A percentile compares a stretch with the other conserved stretches of the same genome.
These are phyloP conservation scores for Condylura cristata DNA, from an alignment of 2,113 vertebrate genomes.

Conservation along the genomic window DNA sequence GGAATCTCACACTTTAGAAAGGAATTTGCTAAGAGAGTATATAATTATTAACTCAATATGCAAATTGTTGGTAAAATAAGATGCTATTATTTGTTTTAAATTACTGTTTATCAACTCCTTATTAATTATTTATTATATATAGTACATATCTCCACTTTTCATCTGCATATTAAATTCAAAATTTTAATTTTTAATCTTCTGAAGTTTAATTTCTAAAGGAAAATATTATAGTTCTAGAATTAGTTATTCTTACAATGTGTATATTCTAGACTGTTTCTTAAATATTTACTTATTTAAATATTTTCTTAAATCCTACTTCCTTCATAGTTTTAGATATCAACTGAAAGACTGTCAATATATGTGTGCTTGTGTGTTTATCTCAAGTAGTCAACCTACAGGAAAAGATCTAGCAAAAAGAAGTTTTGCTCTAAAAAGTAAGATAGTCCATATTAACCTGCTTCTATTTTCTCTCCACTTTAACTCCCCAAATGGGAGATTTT, in stretches of 20 bases:
- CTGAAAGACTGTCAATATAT: conserved; percentile 56
- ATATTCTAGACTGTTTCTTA: conserved; percentile 42
- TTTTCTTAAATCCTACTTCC: conserved; percentile 74
- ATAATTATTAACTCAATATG: not conserved
- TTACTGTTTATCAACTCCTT: conserved; percentile 65
- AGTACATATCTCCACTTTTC: conserved; percentile 76
- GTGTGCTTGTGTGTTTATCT: not conserved
- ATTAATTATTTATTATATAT: conserved; percentile 75
- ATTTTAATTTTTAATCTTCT: conserved; percentile 15
- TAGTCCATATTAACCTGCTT: not conserved
- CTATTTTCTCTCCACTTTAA: not conserved
- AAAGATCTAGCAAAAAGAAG: conserved; percentile 62
- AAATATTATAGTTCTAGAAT: not conserved
- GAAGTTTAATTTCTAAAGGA: conserved; percentile 32
- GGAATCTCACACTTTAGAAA: conserved; percentile 32
- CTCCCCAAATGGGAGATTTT: conserved; percentile 13
- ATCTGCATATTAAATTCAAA: conserved; percentile 72
- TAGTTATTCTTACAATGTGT: not conserved
- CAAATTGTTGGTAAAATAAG: conserved; percentile 73
- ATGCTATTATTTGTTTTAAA: conserved; percentile 80
- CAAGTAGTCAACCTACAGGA: conserved; percentile 27
- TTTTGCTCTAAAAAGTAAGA: conserved; percentile 27
- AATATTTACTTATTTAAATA: conserved; percentile 38
- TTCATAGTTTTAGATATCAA: conserved; percentile 69
- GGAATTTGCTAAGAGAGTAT: conserved; percentile 13